phyloP scores from a whole-genome alignment of 2,113 vertebrate species.

The Scalopus aquaticus region DNA sequence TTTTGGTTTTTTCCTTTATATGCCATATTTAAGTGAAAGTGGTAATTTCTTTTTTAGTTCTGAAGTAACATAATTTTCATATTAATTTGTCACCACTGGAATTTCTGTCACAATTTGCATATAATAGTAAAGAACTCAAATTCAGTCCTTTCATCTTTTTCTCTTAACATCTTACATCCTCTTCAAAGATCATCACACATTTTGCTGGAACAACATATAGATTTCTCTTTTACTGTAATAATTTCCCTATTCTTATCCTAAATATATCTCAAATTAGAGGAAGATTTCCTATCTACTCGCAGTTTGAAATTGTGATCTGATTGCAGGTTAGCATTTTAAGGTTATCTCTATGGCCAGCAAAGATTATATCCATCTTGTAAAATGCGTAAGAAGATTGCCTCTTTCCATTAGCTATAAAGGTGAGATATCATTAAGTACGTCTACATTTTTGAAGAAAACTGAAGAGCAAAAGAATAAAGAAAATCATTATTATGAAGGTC shows the following conservation, averaged over 20 bases:
- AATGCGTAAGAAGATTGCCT: not conserved
- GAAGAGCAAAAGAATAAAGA: not conserved
- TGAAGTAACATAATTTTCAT: not conserved
- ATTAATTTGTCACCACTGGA: not conserved
- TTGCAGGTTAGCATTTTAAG: not conserved
- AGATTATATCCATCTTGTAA: not conserved
- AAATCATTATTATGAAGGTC: not conserved
- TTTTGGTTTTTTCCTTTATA: not conserved
- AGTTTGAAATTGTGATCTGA: not conserved
- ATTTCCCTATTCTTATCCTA: not conserved
- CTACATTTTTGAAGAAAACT: not conserved
- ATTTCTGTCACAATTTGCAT: not conserved
- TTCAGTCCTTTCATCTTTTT: not conserved
- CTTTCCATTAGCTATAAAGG: not conserved
- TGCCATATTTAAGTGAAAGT: no score
- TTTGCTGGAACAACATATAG: not conserved
- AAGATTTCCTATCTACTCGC: not conserved
- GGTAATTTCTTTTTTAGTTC: not conserved
- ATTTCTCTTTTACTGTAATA: not conserved
- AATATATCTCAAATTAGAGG: not conserved
- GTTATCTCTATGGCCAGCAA: not conserved
- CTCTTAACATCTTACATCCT: not conserved
- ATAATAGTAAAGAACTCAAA: not conserved
- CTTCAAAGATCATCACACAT: not conserved
- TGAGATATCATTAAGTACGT: not conserved